These are phyloP conservation scores for Amblyopsis hoosieri DNA, from an alignment of 2,797 vertebrate genomes.

Conservation along the genomic window DNA sequence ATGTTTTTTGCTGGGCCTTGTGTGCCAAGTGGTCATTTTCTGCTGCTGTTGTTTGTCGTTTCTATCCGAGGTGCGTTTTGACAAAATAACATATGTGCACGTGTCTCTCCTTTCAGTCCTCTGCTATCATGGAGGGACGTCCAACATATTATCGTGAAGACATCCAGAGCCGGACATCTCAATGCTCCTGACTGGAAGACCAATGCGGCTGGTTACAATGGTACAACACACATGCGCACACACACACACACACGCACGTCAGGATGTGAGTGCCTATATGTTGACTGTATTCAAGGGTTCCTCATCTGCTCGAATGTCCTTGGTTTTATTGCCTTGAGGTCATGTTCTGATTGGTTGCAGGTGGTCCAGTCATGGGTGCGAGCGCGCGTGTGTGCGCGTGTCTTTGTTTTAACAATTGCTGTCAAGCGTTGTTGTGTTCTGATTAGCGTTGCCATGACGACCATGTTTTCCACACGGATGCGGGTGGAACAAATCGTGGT, in stretches of 20 bases:
- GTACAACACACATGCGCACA: constrained; percentile 61
- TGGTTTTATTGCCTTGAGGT: too few relatives aligned
- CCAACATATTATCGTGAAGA: constrained; percentile 98
- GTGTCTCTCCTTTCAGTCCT: constrained; percentile 75
- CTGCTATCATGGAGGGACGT: constrained; percentile 95
- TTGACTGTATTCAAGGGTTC: too few relatives aligned
- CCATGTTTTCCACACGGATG: too few relatives aligned
- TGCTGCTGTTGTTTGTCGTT: not conserved
- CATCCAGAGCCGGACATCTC: constrained; percentile 94
- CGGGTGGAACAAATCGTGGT: too few relatives aligned
- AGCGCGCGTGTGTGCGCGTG: too few relatives aligned
- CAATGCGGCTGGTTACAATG: constrained; percentile 97
- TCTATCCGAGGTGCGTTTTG: constrained; percentile 10
- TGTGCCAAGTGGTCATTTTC: not conserved
- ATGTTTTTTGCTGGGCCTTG: not conserved
- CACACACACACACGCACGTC: constrained; percentile 2
- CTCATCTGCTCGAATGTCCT: too few relatives aligned
- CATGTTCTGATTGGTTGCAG: too few relatives aligned
- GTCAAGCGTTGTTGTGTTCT: too few relatives aligned
- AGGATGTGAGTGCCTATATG: not conserved
- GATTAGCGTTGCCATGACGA: too few relatives aligned
- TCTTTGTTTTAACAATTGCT: too few relatives aligned
- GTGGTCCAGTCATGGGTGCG: too few relatives aligned
- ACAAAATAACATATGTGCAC: constrained; percentile 1
- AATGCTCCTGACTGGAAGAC: constrained; percentile 99